A percentile compares a stretch with the other conserved stretches of the same genome.
Conservation (phyloP, 2,888 invertebrate genomes). For the Apotomis turbidana region DNA sequence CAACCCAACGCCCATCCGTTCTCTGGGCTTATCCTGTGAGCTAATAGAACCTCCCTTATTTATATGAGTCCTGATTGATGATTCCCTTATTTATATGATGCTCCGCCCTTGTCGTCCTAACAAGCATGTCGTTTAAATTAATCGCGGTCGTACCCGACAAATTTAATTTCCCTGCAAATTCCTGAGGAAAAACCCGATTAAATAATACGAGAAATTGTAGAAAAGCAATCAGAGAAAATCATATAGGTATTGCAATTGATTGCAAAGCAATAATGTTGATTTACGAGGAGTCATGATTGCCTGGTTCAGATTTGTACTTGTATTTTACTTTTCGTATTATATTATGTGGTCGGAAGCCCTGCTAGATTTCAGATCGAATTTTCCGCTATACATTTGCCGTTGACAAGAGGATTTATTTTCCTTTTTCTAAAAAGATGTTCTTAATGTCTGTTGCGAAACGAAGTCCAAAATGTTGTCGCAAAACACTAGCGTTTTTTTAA, state of each 20-base stretch:
- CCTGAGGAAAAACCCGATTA: constrained; percentile 11
- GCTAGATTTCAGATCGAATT: too few relatives aligned
- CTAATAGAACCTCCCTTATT: too few relatives aligned
- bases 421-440: too few relatives aligned
- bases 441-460: too few relatives aligned
- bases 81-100: not conserved
- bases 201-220: not conserved
- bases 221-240: not conserved
- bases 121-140: constrained; percentile 26
- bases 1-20: too few relatives aligned
- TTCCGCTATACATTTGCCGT: too few relatives aligned
- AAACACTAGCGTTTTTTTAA: too few relatives aligned
- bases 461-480: too few relatives aligned
- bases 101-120: not conserved
- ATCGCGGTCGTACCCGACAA: constrained; percentile 17
- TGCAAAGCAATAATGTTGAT: constrained; percentile 17
- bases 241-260: constrained; percentile 2
- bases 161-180: constrained; percentile 27
- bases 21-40: too few relatives aligned
- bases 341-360: too few relatives aligned
- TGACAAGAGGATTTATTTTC: too few relatives aligned
- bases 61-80: too few relatives aligned
- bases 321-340: not conserved
- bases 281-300: not conserved
- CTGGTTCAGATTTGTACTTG: not conserved